Evolutionary conservation across 2,888 invertebrate genomes (phyloP).

Genomic region (Thymelicus lineola): DNA sequence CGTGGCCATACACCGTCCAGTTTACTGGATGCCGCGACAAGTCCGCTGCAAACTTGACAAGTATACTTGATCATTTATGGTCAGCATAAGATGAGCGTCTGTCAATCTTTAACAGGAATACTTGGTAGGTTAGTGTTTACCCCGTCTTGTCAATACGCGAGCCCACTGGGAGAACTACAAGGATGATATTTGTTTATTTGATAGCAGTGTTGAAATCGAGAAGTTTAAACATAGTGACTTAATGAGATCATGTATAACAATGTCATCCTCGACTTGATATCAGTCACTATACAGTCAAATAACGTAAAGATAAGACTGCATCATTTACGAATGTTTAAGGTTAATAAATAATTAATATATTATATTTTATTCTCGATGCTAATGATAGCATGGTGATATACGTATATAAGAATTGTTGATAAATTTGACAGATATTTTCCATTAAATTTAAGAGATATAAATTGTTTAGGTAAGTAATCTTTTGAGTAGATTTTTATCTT

Average conservation of each 20-base stretch:
- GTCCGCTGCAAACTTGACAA: no score
- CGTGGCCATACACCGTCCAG: no score
- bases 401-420: background rate
- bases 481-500: no score
- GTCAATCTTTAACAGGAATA: no score
- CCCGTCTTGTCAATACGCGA: no score
- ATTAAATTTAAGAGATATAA: no score
- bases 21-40: no score
- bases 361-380: background rate
- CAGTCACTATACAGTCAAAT: background rate
- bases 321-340: background rate
- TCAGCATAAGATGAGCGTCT: no score
- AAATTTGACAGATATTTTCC: background rate
- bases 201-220: background rate
- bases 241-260: background rate
- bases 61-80: no score
- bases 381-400: background rate
- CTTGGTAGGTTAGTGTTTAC: no score
- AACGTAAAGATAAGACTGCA: constrained; percentile 1
- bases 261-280: background rate
- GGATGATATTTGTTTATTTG: background rate
- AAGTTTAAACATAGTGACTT: constrained; percentile 4
- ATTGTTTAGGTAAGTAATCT: no score
- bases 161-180: no score
- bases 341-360: background rate